phyloP scores from a whole-genome alignment of 2,888 invertebrate genomes.

The Matsumyia berberina region DNA sequence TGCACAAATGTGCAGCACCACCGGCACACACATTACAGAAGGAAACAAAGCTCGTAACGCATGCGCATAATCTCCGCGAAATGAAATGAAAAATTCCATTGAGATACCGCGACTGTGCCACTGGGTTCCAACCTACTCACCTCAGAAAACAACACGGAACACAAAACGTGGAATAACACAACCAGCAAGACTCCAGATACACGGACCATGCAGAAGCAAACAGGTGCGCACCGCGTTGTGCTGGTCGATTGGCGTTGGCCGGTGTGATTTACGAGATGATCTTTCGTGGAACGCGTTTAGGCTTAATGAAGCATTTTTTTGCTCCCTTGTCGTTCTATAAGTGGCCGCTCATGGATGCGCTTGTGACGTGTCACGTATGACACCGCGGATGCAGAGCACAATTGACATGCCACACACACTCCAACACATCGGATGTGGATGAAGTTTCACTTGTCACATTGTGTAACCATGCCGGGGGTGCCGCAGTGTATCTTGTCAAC shows the following conservation, averaged over 20 bases:
- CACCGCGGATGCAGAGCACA: conserved; percentile 50
- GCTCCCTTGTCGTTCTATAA: conserved; percentile 39
- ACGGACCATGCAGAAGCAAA: conserved; percentile 6
- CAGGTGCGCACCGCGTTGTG: conserved; percentile 60
- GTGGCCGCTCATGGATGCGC: conserved; percentile 50
- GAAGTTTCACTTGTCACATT: conserved; percentile 75
- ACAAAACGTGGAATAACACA: conserved; percentile 19
- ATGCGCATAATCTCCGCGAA: conserved; percentile 56
- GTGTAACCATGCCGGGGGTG: conserved; percentile 72
- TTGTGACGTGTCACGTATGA: conserved; percentile 71
- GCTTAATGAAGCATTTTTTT: conserved; percentile 68
- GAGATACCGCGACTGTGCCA: conserved; percentile 72
- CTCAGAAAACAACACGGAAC: conserved; percentile 61
- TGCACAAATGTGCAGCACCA: conserved; percentile 32
- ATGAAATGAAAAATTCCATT: conserved; percentile 72
- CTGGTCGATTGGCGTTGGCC: conserved; percentile 63
- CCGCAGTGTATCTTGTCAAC: conserved; percentile 65
- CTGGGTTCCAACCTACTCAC: conserved; percentile 74
- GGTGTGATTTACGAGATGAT: conserved; percentile 75
- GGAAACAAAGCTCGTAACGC: conserved; percentile 69
- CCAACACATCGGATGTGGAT: conserved; percentile 48
- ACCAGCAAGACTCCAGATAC: conserved; percentile 12
- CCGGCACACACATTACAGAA: conserved; percentile 25
- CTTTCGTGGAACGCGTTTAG: conserved; percentile 70
- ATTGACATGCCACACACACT: conserved; percentile 9